Conservation (phyloP, 2,113 vertebrate species). For the Sardina pilchardus region DNA sequence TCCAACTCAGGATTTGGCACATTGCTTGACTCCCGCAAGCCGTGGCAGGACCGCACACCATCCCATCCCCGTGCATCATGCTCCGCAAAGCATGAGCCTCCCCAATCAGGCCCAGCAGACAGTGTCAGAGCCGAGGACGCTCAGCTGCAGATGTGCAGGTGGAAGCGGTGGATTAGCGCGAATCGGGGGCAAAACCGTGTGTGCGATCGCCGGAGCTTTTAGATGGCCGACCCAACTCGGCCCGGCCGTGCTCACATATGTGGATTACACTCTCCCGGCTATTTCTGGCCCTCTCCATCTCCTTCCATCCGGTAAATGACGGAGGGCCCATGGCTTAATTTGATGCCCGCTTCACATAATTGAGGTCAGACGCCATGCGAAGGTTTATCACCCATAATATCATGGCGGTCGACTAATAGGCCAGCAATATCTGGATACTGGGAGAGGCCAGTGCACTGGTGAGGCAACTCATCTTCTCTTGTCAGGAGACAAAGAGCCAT, state of each 20-base stretch:
- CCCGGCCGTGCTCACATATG: neutral
- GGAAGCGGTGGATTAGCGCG: neutral
- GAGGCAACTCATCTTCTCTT: neutral
- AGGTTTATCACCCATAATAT: constrained; percentile 12
- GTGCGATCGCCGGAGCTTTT: neutral
- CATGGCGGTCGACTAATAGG: neutral
- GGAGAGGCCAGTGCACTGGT: neutral
- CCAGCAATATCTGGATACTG: neutral
- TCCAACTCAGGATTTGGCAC: neutral
- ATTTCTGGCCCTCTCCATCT: neutral
- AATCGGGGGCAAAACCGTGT: neutral
- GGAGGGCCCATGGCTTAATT: neutral
- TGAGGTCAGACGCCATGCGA: neutral
- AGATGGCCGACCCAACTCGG: neutral
- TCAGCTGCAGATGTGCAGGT: constrained; percentile 8
- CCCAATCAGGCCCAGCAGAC: constrained; percentile 10
- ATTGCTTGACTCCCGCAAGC: neutral
- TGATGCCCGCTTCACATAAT: neutral
- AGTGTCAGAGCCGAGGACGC: neutral
- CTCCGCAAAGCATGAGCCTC: neutral
- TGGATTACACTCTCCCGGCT: neutral
- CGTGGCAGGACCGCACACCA: neutral
- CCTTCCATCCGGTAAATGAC: neutral
- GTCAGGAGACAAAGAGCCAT: neutral
- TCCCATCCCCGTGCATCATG: neutral